Evolutionary conservation across 2,888 invertebrate species (phyloP).

Genomic region (Cerceris ruficornis): DNA sequence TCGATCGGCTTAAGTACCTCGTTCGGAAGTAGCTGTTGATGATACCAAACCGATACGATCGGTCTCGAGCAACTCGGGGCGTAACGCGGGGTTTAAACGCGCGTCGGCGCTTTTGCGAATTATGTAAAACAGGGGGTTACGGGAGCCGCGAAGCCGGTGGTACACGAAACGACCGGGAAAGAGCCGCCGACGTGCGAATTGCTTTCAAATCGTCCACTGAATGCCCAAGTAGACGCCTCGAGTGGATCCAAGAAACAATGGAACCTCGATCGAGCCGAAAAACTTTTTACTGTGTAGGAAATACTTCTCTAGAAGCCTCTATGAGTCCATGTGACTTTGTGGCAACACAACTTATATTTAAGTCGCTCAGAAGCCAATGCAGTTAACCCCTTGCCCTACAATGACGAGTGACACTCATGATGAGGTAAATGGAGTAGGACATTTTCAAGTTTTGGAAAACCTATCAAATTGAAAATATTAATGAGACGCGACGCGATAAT

Average conservation of each 20-base stretch:
- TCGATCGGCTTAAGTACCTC: constrained; percentile 12
- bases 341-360: no score
- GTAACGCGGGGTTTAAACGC: constrained; percentile 9
- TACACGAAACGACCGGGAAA: background rate
- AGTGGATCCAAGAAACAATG: constrained; percentile 20
- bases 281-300: constrained; percentile 2
- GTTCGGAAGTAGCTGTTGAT: background rate
- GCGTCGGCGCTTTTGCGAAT: constrained; percentile 33
- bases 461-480: no score
- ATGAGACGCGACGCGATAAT: no score
- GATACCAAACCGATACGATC: constrained; percentile 4
- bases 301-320: no score
- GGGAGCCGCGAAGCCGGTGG: constrained; percentile 3
- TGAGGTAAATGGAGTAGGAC: no score
- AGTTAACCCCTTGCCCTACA: no score
- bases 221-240: constrained; percentile 28
- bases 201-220: constrained; percentile 35
- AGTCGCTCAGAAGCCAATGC: no score
- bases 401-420: no score
- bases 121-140: constrained; percentile 43
- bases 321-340: no score
- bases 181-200: constrained; percentile 25
- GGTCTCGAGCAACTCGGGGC: background rate
- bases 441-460: no score
- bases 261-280: background rate